Conservation (phyloP, 2,797 vertebrate species). For the Muscicapa striata region DNA sequence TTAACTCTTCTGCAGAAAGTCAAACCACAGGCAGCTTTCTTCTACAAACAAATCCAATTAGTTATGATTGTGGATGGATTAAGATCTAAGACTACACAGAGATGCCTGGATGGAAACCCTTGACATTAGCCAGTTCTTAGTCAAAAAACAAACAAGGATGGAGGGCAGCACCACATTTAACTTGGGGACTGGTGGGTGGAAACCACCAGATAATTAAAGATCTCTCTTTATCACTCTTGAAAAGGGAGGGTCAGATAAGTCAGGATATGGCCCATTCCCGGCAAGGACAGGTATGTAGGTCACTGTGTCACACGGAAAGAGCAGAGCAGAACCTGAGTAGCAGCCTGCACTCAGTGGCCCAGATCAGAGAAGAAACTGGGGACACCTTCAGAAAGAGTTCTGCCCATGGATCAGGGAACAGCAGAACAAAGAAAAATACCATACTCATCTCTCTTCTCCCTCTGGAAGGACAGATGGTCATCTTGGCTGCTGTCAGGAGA, state of each 20-base stretch:
- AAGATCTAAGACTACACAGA: background rate
- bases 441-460: background rate
- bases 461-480: background rate
- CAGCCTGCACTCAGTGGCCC: background rate
- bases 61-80: background rate
- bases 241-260: background rate
- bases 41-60: slow-evolving; percentile 47
- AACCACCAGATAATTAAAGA: background rate
- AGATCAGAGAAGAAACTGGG: background rate
- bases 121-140: background rate
- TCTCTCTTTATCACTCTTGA: background rate
- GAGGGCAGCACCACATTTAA: background rate
- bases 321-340: background rate
- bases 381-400: background rate
- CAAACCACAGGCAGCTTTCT: slow-evolving; percentile 18
- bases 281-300: slow-evolving; percentile 43
- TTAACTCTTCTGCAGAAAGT: slow-evolving; percentile 7
- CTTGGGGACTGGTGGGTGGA: background rate
- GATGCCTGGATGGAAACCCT: background rate
- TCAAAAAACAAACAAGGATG: background rate
- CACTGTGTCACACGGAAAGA: background rate
- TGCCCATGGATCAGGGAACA: background rate
- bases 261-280: background rate
- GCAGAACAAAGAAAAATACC: background rate
- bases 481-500: background rate